These are phyloP conservation scores for Stenichneumon culpator DNA, from an alignment of 2,888 invertebrate species.

Conservation along the genomic window DNA sequence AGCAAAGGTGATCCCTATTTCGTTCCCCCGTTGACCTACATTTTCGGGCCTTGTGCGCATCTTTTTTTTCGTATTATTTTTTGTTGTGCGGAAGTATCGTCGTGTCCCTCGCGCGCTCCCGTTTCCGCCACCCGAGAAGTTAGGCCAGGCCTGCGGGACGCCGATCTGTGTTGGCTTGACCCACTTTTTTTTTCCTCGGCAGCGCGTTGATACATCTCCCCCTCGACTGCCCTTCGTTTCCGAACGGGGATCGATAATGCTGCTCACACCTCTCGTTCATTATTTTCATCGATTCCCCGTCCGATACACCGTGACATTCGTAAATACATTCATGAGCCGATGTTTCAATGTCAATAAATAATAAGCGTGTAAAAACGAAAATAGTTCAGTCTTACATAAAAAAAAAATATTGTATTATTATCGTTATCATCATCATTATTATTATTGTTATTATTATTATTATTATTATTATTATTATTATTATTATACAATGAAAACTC, in stretches of 20 bases:
- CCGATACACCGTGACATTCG: background rate
- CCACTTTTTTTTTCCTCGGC: slow-evolving; percentile 62
- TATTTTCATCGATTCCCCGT: background rate
- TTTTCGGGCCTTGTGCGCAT: background rate
- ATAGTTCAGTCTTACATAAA: background rate
- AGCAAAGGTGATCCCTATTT: slow-evolving; percentile 10
- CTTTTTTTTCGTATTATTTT: background rate
- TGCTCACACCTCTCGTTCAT: slow-evolving; percentile 14
- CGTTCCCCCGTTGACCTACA: slow-evolving; percentile 48
- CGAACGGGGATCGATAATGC: slow-evolving; percentile 51
- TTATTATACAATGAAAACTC: background rate
- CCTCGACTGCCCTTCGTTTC: slow-evolving; percentile 47
- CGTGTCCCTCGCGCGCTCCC: slow-evolving; percentile 10
- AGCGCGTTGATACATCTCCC: slow-evolving; percentile 36
- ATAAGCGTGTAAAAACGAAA: background rate
- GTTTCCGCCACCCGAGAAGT: slow-evolving; percentile 48
- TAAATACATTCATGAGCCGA: background rate
- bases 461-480: background rate
- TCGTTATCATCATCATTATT: too few relatives aligned
- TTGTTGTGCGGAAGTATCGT: slow-evolving; percentile 23
- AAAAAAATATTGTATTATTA: too few relatives aligned
- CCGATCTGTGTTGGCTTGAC: slow-evolving; percentile 56
- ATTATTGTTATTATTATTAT: too few relatives aligned
- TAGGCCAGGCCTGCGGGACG: slow-evolving; percentile 47
- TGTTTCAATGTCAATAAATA: background rate